Percentiles rank a stretch among this genome's conserved stretches.
These are phyloP conservation scores for Uria aalge DNA, from an alignment of 2,113 vertebrate species.

Conservation along the genomic window DNA sequence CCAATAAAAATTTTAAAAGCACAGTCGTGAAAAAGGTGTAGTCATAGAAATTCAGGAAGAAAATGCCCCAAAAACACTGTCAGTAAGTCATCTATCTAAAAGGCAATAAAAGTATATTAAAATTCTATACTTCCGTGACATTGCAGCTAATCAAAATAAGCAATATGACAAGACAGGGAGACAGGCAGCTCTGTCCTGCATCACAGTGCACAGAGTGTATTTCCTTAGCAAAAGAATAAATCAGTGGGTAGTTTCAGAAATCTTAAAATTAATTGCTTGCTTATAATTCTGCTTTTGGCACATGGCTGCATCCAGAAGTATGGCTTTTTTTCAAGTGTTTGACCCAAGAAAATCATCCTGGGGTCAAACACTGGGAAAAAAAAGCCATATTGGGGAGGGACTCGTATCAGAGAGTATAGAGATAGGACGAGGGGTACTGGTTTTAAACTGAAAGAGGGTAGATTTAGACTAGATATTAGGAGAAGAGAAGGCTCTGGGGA, in stretches of 20 bases:
- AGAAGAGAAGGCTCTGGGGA: too few species aligned
- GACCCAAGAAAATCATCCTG: not conserved
- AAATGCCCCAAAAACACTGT: not conserved
- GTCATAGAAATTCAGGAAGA: slow-evolving; percentile 10
- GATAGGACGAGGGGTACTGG: not conserved
- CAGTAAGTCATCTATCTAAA: slow-evolving; percentile 4
- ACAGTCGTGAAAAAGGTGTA: not conserved
- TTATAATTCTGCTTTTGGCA: not conserved
- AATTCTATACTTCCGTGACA: not conserved
- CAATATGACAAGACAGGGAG: not conserved
- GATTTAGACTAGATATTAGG: not conserved
- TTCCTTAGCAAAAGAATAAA: not conserved
- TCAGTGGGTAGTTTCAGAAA: not conserved
- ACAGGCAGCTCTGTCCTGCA: not conserved
- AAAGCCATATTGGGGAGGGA: not conserved
- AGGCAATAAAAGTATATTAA: slow-evolving; percentile 38
- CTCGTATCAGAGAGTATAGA: not conserved
- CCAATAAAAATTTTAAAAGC: slow-evolving; percentile 13
- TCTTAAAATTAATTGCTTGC: not conserved
- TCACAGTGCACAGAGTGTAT: not conserved
- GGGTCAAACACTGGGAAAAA: not conserved
- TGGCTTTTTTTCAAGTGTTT: not conserved
- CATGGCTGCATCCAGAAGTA: not conserved
- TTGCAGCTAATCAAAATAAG: slow-evolving; percentile 12
- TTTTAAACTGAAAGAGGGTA: not conserved